Evolutionary conservation across 2,888 invertebrate genomes (phyloP).

Genomic region (Phalangium opilio): DNA sequence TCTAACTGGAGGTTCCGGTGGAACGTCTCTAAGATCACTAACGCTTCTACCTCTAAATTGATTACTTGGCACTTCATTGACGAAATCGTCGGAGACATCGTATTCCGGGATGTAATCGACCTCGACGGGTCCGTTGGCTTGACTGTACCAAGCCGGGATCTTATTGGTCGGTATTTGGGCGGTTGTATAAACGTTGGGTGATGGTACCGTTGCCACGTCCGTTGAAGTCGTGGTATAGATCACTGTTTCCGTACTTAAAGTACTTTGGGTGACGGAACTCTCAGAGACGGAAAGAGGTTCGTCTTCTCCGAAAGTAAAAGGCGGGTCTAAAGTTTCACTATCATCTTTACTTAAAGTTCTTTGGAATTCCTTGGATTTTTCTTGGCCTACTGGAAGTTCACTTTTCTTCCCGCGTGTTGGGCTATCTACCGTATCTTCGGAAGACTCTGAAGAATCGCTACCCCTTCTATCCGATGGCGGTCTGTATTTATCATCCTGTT

Average conservation of each 20-base stretch:
- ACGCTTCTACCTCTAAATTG: not conserved
- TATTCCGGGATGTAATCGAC: slow-evolving; percentile 14
- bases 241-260: slow-evolving; percentile 20
- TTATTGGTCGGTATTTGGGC: not conserved
- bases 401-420: not conserved
- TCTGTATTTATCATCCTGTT: not conserved
- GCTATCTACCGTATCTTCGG: not conserved
- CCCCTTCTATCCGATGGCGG: not conserved
- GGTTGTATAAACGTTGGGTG: not conserved
- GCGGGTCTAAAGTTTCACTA: not conserved
- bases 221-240: slow-evolving; percentile 12
- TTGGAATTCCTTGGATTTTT: not conserved
- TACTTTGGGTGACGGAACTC: slow-evolving; percentile 18
- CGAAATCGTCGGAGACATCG: slow-evolving; percentile 2
- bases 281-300: slow-evolving; percentile 19
- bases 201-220: not conserved
- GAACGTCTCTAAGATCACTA: not conserved
- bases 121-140: slow-evolving; percentile 13
- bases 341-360: not conserved
- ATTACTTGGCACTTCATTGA: too few relatives aligned
- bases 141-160: not conserved
- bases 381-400: too few relatives aligned
- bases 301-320: not conserved
- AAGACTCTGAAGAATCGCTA: not conserved
- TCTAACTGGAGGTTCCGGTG: not conserved